Evolutionary conservation across 2,888 invertebrate species (phyloP), one percentile per base, ranked within the genome.

Genomic region (Pimpla rufipes): DNA sequence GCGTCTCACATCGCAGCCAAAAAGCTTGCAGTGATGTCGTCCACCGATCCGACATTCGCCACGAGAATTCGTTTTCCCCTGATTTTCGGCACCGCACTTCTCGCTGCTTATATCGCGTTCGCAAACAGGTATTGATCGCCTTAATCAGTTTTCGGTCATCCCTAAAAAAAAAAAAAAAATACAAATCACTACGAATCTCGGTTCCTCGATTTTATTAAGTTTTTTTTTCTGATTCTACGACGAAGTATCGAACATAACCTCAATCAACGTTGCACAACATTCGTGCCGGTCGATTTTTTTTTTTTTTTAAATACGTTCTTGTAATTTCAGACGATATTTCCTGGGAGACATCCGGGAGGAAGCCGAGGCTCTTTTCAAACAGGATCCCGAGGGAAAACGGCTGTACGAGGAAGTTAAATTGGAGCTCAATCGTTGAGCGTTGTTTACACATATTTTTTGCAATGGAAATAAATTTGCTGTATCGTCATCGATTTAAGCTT

Each of bases 271-370:
- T 55, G 10, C 23, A 2, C 10, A 10, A 23, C 23, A 23, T 0
- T 29, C 29, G 21, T 10, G 13, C n/a, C 13, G 2, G 6, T 70
- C 29, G 2, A 40, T 57, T 5, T 23, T 57, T 5, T 47, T 50
- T 50, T 37, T 16, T 52, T 18, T 47, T n/a, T 70, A 21, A 11
- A 0, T 37, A 1, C 11, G 40, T 21, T 13, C 18, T 13, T 4
- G 37, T 10, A 0, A 13, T 84, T 83, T 57, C 29, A 86, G 85
- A 50, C 66, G 59, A 40, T 59, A 70, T 16, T 77, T 86, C 37
- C 37, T 86, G 59, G 67, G 52, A 35, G 66, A 64, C 23, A 79
- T 85, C 37, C 55, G 57, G 37, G 75, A 77, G 29, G 67, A 83
- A 57, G 80, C 75, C 13, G 45, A 52, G 23, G 23, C 23, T 0